phyloP scores from a whole-genome alignment of 2,888 invertebrate species.

The Nebria brevicollis region DNA sequence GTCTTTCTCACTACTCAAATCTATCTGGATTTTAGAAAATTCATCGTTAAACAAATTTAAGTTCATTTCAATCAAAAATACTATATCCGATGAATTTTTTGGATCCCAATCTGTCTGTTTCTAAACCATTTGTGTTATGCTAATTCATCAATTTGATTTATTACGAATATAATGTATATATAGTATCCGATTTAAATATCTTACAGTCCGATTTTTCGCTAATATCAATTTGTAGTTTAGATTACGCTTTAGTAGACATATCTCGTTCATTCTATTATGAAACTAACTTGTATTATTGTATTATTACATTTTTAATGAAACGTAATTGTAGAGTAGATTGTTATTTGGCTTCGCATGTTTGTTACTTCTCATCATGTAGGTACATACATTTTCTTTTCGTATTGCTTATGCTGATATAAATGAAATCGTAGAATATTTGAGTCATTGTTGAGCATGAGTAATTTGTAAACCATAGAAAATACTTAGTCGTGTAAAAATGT shows the following conservation, averaged over 20 bases:
- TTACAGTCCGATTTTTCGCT: no score
- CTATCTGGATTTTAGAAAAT: neutral
- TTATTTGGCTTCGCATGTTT: neutral
- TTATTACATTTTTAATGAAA: no score
- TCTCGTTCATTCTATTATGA: no score
- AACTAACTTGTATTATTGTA: no score
- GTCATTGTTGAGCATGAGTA: neutral
- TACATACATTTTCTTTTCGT: slow-evolving; percentile 14
- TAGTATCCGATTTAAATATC: no score
- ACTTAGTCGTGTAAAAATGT: slow-evolving; percentile 48
- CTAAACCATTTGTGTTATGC: neutral
- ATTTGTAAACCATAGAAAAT: slow-evolving; percentile 4
- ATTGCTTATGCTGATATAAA: slow-evolving; percentile 22
- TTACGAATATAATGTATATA: no score
- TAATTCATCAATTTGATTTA: neutral
- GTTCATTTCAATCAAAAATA: neutral
- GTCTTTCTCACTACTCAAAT: slow-evolving; percentile 60
- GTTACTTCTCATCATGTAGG: neutral
- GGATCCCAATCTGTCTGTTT: slow-evolving; percentile 4
- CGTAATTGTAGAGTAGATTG: neutral
- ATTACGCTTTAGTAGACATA: no score
- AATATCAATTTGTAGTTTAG: no score
- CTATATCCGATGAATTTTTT: neutral
- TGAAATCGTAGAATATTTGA: slow-evolving; percentile 21
- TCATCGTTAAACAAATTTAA: neutral